Percentiles rank a stretch among this genome's conserved stretches.
phyloP scores from a whole-genome alignment of 2,888 invertebrate genomes.

The Germaria angustata region DNA sequence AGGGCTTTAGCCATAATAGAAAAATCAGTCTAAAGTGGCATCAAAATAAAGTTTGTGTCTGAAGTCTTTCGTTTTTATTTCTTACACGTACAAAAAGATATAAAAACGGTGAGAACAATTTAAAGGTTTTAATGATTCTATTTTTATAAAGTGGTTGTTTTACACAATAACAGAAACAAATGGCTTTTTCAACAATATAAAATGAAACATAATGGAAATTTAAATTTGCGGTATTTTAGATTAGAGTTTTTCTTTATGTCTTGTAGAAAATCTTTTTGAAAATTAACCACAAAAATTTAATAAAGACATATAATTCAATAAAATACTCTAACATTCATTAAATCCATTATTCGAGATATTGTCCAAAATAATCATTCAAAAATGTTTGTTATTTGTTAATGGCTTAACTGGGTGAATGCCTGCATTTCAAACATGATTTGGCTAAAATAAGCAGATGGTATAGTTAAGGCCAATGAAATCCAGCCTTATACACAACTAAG shows the following conservation, averaged over 20 bases:
- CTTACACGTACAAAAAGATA: neutral
- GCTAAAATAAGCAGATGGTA: no score
- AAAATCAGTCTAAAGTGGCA: slow-evolving; percentile 36
- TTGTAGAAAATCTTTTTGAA: neutral
- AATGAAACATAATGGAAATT: neutral
- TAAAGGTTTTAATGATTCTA: slow-evolving; percentile 38
- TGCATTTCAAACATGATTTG: no score
- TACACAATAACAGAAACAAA: neutral
- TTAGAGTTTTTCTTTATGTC: neutral
- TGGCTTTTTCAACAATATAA: neutral
- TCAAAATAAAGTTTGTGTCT: slow-evolving; percentile 32
- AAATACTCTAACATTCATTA: no score
- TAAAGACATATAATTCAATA: no score
- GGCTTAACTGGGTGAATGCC: no score
- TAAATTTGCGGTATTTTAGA: neutral
- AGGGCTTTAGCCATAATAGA: slow-evolving; percentile 12
- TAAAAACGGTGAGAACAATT: slow-evolving; percentile 26
- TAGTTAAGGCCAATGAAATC: no score
- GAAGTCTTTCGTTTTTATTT: slow-evolving; percentile 25
- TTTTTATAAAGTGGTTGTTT: slow-evolving; percentile 17
- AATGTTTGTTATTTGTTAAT: no score
- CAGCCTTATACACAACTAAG: no score
- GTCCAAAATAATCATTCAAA: no score
- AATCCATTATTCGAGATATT: no score
- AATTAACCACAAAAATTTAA: neutral